Evolutionary conservation across 1,140 invertebrate species (phyloP), one percentile per base, ranked within the genome.

Genomic region (Monomorium pharaonis): DNA sequence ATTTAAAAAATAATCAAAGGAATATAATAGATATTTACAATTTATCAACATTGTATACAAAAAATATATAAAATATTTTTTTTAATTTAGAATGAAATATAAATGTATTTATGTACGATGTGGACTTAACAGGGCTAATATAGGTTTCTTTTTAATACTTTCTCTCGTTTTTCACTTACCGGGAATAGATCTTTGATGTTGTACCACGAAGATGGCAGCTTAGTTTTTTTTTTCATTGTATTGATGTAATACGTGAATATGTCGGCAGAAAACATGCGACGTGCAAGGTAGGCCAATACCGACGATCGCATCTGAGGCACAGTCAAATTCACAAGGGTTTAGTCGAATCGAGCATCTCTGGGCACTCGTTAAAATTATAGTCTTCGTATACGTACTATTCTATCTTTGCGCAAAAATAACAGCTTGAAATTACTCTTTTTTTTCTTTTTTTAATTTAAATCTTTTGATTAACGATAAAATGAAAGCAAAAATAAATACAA

Each of bases 151-250:
- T n/a, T 10, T 12, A 3, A 37, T 63, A 33, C 3, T 18, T 63
- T n/a, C 4, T 3, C 5, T 65, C 10, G 4, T 51, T n/a, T 21
- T n/a, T 10, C 21, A 24, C 10, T 88, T 89, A 86, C 74, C 86
- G 83, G 83, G 2, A 88, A 89, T 47, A 88, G 27, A 14, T 18
- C 60, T 42, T 65, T 60, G 69, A 88, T 81, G 54, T 56, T 58
- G 21, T 5, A 49, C 14, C 21, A 42, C 16, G 51, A 44, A 44
- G 72, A 5, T 9, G 33, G 21, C 14, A 1, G 16, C 9, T 24
- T 14, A 16, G 9, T 1, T 3, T 18, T 2, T 3, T 18, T 2
- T 9, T 7, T 18, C 9, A 0, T 24, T 9, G 0, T 54, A 2
- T 27, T 37, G 4, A 37, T 14, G 6, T 4, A 51, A 27, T n/a